Base-by-base conservation (phyloP, 2,113 vertebrate species). In the Galbula dea region DNA sequence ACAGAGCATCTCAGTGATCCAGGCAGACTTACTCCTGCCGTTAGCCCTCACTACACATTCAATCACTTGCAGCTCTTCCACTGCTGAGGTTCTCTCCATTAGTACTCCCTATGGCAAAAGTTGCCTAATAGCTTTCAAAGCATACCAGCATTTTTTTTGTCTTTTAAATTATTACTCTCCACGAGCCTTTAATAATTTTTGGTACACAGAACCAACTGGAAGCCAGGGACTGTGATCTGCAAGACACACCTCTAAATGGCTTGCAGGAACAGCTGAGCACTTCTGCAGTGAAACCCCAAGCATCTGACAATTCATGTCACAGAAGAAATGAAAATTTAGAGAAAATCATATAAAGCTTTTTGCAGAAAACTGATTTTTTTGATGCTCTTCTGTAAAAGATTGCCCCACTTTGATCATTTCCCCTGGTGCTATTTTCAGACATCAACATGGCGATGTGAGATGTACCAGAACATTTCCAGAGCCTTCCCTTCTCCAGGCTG, bases 391-490 rank as follows among this genome's bases (percentile, higher is more conserved):
- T 45, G 30, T 34, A 66, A 41, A 83, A 48, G n/a, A 75, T 27
- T 16, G 16, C 11, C 11, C 19, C 20, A 9, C 49, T 48, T n/a
- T 13, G 30, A 78, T 48, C 0, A 2, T 72, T 72, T 78, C 36
- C 43, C 65, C n/a, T 15, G n/a, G 18, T 30, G 57, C 51, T 30
- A 11, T 62, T 90, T 76, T 68, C 74, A n/a, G 23, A 54, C 54
- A 66, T 49, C 51, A 65, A 41, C 0, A 2, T 1, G 1, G 32
- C 26, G 48, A 59, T 1, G 3, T 5, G 2, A 1, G 1, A 79
- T 23, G 18, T 49, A 66, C 23, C 57, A 79, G 45, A 75, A 69
- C 20, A n/a, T 15, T 16, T 46, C 21, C n/a, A 45, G 51, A 76
- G 7, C 21, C 36, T 58, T 83, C 54, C 23, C 34, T 77, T 58